These are phyloP conservation scores for Mobula birostris DNA, from an alignment of 2,113 vertebrate species.

Conservation along the genomic window DNA sequence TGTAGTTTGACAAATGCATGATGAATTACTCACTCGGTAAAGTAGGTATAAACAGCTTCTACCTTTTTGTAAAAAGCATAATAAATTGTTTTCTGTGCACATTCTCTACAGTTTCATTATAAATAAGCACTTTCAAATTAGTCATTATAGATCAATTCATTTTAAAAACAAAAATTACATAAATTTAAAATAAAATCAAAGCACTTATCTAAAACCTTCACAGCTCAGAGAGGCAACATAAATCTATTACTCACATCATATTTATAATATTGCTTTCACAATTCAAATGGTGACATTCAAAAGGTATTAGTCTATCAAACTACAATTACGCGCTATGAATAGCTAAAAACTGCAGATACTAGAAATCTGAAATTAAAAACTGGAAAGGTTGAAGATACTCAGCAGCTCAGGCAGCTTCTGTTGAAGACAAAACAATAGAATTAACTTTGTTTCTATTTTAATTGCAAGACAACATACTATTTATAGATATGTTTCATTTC, in stretches of 20 bases:
- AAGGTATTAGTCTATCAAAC: neutral
- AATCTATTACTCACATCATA: neutral
- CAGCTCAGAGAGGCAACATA: neutral
- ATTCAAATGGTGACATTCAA: neutral
- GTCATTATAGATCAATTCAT: neutral
- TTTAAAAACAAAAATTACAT: neutral
- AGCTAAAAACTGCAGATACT: no score
- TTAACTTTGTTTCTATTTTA: no score
- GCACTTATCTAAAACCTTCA: neutral
- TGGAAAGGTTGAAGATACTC: no score
- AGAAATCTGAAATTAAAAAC: no score
- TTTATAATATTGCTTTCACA: neutral
- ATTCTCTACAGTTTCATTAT: neutral
- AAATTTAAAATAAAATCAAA: constrained; percentile 17
- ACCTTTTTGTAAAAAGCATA: neutral
- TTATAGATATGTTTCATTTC: neutral
- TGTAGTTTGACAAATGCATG: neutral
- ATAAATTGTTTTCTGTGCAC: neutral
- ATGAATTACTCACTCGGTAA: neutral
- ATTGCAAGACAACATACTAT: neutral
- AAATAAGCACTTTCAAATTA: constrained; percentile 10
- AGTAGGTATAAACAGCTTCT: neutral
- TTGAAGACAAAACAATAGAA: no score
- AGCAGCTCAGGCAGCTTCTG: no score
- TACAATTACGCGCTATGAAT: no score